These are phyloP conservation scores for Molanna angustata DNA, from an alignment of 2,888 invertebrate genomes.

Conservation along the genomic window DNA sequence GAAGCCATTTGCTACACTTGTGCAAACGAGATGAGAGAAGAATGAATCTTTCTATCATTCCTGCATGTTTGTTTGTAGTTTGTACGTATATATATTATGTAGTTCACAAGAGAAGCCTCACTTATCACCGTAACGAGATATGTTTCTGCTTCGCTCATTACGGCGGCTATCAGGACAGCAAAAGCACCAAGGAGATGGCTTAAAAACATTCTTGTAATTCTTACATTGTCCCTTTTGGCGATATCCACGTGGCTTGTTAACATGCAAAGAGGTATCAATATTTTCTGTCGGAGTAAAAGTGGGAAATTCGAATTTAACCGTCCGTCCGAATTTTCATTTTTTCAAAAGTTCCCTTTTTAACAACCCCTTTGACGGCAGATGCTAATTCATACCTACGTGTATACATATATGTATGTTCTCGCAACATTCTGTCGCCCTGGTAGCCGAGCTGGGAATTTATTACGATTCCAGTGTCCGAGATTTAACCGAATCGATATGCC, in stretches of 20 bases:
- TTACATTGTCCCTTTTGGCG: slow-evolving; percentile 10
- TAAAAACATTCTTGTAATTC: slow-evolving; percentile 17
- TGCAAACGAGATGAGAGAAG: slow-evolving; percentile 7
- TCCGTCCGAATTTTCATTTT: no score
- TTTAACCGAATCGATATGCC: slow-evolving; percentile 13
- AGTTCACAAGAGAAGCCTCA: no score
- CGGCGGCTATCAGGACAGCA: slow-evolving; percentile 22
- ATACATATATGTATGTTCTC: no score
- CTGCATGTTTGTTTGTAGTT: background rate
- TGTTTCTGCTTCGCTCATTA: slow-evolving; percentile 18
- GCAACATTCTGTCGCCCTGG: slow-evolving; percentile 17
- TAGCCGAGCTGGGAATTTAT: slow-evolving; percentile 14
- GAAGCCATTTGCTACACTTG: slow-evolving; percentile 16
- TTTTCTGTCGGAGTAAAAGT: no score
- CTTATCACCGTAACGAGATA: slow-evolving; percentile 25
- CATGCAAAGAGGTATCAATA: no score
- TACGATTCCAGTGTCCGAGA: slow-evolving; percentile 10
- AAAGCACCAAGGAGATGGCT: slow-evolving; percentile 8
- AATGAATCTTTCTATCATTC: slow-evolving; percentile 8
- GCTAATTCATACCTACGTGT: no score
- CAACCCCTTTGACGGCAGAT: no score
- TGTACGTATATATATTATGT: no score
- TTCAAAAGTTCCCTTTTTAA: no score
- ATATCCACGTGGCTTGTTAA: no score
- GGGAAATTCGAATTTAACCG: no score